A percentile compares a stretch with the other conserved stretches of the same genome.
These are phyloP conservation scores for Rhinoderma darwinii DNA, from an alignment of 2,113 vertebrate species.

Conservation along the genomic window DNA sequence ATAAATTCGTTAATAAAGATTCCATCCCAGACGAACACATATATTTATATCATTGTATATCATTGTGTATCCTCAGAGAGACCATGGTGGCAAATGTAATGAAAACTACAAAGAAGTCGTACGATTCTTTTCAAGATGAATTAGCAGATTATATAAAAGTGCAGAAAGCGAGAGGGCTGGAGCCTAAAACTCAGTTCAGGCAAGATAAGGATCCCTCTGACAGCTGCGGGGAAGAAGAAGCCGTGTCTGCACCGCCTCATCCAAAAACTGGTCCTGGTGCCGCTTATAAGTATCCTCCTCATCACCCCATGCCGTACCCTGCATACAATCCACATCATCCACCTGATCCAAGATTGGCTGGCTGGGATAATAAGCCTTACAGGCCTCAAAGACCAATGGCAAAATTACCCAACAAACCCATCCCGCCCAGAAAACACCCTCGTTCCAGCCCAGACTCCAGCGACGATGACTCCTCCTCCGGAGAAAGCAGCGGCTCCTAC, in stretches of 20 bases:
- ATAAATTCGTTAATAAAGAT: no score
- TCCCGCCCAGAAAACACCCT: constrained; percentile 9
- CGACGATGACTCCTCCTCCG: constrained; percentile 61
- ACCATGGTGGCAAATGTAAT: constrained; percentile 69
- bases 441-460: constrained; percentile 65
- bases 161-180: constrained; percentile 78
- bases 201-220: constrained; percentile 62
- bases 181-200: constrained; percentile 71
- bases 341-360: constrained; percentile 43
- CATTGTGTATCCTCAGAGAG: constrained; percentile 73
- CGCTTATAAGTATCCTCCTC: constrained; percentile 49
- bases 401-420: background rate
- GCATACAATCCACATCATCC: constrained; percentile 52
- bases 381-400: constrained; percentile 2
- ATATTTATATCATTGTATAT: background rate
- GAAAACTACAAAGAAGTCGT: constrained; percentile 77
- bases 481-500: constrained; percentile 61
- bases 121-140: constrained; percentile 81
- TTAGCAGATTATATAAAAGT: constrained; percentile 81
- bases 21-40: no score
- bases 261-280: constrained; percentile 43
- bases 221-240: constrained; percentile 23
- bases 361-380: constrained; percentile 40
- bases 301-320: constrained; percentile 55
- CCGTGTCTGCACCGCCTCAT: constrained; percentile 24